Base-by-base conservation (phyloP, 2,888 invertebrate genomes). In the Cerastis leucographa region DNA sequence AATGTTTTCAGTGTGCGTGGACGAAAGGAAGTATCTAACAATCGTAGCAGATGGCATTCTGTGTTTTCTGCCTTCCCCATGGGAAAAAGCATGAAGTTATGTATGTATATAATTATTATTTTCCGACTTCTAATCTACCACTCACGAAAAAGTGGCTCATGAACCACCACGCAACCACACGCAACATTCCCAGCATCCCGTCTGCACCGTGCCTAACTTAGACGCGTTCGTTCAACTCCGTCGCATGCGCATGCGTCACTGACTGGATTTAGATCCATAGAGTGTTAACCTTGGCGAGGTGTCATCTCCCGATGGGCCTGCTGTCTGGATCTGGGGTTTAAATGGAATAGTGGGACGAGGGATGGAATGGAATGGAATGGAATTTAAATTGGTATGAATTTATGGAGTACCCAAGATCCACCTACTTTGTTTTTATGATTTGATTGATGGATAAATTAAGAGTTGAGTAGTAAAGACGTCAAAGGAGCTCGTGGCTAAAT, bases 241-340 rank as follows among this genome's bases (percentile, higher is more conserved):
- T 44, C 81, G 77, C 85, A 84, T 86, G 54, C 81, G 78, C 84
- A 84, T 87, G 85, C 89, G 88, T 88, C 88, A 89, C 62, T 67
- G 69, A 73, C 75, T 85, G 67, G 68, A 88, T 89, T 88, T 89
- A 86, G 82, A 86, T 78, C 72, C 76, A 61, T 78, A 66, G 87
- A 79, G 51, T 86, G 85, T 87, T 88, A 79, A 87, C 89, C 89
- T 88, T 88, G 89, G 68, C 78, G 79, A 77, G 62, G 69, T 78
- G 81, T 86, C 84, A 73, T 85, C 86, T 83, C 61, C 67, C 49
- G 70, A 71, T 71, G 83, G 62, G 12, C 74, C 68, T 71, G 17
- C 46, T 25, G 61, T 71, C 70, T 67, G 82, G 61, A 46, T 40
- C 46, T 14, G 6, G 42, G 22, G 19, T 49, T 46, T 40, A 49